Evolutionary conservation across 2,113 vertebrate genomes (phyloP).

Genomic region (Emydura subglobosa): DNA sequence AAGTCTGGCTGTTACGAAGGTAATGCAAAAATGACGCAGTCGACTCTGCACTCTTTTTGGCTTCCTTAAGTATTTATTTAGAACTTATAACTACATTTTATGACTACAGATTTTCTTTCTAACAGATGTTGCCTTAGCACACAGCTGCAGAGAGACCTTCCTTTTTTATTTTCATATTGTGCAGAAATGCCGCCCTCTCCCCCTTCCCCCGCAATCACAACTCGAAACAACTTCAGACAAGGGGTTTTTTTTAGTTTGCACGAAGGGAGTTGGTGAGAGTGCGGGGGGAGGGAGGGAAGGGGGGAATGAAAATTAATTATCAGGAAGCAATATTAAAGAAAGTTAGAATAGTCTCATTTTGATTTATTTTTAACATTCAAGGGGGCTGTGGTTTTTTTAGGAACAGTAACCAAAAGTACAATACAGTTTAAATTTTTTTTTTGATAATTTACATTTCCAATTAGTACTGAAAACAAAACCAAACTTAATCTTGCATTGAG

Average conservation of each 20-base stretch:
- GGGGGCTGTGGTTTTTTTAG: not conserved
- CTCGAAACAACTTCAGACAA: fast-evolving
- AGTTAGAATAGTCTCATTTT: not conserved
- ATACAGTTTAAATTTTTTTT: not conserved
- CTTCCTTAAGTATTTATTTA: slow-evolving; percentile 17
- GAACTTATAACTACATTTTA: not conserved
- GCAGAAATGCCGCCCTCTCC: fast-evolving
- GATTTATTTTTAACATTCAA: not conserved
- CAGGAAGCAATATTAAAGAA: not conserved
- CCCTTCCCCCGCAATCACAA: fast-evolving
- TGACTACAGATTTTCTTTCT: not conserved
- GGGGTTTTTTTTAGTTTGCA: not conserved
- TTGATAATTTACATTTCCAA: not conserved
- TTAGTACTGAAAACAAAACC: not conserved
- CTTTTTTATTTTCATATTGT: fast-evolving
- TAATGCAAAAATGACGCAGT: not conserved
- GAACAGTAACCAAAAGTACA: not conserved
- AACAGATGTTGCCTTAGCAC: not conserved
- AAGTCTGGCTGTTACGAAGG: fast-evolving
- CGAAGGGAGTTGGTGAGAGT: not conserved
- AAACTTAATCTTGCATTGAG: not conserved
- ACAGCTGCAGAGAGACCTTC: not conserved
- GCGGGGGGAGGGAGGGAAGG: not conserved
- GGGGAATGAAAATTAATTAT: not conserved
- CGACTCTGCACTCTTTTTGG: fast-evolving